Evolutionary conservation across 2,113 vertebrate species (phyloP).

Genomic region (Lonchura striata): DNA sequence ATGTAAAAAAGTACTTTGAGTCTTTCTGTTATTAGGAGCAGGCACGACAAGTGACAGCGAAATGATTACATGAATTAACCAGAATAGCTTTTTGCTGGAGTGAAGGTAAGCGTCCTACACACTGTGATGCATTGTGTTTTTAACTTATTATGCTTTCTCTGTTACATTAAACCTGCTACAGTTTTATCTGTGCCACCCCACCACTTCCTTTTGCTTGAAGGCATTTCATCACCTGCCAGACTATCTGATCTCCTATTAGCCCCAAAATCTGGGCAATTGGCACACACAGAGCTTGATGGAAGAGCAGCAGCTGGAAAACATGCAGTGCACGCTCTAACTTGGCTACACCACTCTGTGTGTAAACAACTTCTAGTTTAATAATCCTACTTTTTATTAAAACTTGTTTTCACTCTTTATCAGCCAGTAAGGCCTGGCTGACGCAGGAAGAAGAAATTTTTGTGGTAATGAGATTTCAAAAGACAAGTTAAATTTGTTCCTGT

Average conservation of each 20-base stretch:
- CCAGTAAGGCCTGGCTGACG: background rate
- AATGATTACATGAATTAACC: background rate
- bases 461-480: conserved; percentile 52
- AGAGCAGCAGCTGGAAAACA: background rate
- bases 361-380: background rate
- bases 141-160: background rate
- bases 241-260: background rate
- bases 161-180: background rate
- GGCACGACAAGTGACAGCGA: background rate
- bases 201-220: background rate
- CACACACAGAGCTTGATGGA: background rate
- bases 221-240: background rate
- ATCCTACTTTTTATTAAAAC: background rate
- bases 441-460: conserved; percentile 36
- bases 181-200: background rate
- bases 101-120: background rate
- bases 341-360: background rate
- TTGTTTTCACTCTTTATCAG: background rate
- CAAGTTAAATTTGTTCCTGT: background rate
- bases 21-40: background rate
- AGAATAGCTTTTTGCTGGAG: background rate
- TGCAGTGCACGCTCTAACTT: background rate
- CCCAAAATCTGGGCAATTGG: background rate
- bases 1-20: background rate
- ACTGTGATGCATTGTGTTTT: background rate